A percentile compares a stretch with the other conserved stretches of the same genome.
Conservation (phyloP, 2,797 vertebrate genomes). For the Scomberomorus guttatus region DNA sequence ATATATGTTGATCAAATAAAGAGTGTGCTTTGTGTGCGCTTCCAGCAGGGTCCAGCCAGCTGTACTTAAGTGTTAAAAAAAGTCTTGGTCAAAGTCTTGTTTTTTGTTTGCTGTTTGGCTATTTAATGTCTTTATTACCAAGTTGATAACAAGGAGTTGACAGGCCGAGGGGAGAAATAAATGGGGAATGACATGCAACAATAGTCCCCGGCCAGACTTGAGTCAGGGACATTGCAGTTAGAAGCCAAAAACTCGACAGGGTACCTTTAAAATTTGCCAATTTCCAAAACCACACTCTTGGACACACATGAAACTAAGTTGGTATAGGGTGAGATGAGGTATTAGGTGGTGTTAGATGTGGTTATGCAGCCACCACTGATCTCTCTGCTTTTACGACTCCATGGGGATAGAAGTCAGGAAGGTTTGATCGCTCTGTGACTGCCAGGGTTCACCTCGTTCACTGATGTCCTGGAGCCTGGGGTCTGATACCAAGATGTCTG, state of each 20-base stretch:
- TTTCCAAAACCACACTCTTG: neutral
- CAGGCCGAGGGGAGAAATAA: neutral
- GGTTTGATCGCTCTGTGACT: constrained; percentile 55
- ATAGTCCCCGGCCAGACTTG: neutral
- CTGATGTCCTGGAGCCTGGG: constrained; percentile 53
- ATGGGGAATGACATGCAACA: neutral
- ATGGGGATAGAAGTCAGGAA: constrained; percentile 26
- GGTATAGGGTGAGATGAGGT: constrained; percentile 28
- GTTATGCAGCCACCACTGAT: constrained; percentile 40
- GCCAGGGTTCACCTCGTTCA: constrained; percentile 30
- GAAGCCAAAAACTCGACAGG: neutral
- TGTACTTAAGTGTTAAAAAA: too few relatives aligned
- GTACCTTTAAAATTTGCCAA: neutral
- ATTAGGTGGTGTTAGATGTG: constrained; percentile 51
- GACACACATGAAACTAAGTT: neutral
- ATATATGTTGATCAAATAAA: neutral
- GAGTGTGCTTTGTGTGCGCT: neutral
- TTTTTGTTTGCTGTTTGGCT: neutral
- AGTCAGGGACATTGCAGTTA: too few relatives aligned
- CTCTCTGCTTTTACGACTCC: constrained; percentile 48
- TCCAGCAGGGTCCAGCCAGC: too few relatives aligned
- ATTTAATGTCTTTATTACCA: neutral
- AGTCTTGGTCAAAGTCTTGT: too few relatives aligned
- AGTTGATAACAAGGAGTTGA: neutral
- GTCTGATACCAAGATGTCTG: constrained; percentile 29